These are phyloP conservation scores for Zophobas morio DNA, from an alignment of 1,140 invertebrate species.

Conservation along the genomic window DNA sequence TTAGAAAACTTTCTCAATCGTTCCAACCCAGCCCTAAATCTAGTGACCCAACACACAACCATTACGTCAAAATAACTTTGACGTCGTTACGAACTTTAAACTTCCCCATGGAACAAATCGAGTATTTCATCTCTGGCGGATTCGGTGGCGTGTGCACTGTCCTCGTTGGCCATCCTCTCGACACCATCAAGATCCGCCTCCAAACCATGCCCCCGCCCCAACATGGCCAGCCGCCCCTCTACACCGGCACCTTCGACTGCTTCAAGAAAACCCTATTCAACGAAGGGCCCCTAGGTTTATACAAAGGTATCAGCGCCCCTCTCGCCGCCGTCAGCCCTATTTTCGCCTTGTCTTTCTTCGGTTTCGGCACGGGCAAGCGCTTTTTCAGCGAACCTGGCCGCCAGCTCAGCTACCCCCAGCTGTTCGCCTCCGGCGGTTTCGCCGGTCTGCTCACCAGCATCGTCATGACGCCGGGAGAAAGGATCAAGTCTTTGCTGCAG, in stretches of 20 bases:
- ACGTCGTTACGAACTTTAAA: constrained; percentile 68
- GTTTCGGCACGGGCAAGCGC: constrained; percentile 95
- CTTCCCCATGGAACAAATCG: constrained; percentile 79
- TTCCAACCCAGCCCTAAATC: too few relatives aligned
- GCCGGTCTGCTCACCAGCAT: constrained; percentile 95
- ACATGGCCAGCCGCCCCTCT: constrained; percentile 83
- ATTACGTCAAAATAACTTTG: constrained; percentile 61
- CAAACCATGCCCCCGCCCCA: constrained; percentile 91
- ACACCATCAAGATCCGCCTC: constrained; percentile 91
- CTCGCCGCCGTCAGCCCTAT: constrained; percentile 84
- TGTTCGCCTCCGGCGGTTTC: constrained; percentile 92
- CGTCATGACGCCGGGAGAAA: constrained; percentile 97
- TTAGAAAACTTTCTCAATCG: too few relatives aligned
- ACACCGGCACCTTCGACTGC: constrained; percentile 94
- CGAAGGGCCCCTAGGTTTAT: constrained; percentile 89
- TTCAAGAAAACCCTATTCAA: constrained; percentile 89
- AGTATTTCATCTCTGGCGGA: constrained; percentile 97
- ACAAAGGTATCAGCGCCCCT: constrained; percentile 82
- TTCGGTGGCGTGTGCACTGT: constrained; percentile 97
- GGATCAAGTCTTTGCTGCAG: constrained; percentile 97
- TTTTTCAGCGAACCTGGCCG: constrained; percentile 70
- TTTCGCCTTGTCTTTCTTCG: constrained; percentile 96
- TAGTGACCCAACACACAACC: too few relatives aligned
- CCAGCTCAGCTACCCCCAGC: constrained; percentile 59
- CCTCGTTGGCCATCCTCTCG: constrained; percentile 94